Base-by-base conservation (phyloP, 1,140 invertebrate species). In the Contarinia nasturtii region DNA sequence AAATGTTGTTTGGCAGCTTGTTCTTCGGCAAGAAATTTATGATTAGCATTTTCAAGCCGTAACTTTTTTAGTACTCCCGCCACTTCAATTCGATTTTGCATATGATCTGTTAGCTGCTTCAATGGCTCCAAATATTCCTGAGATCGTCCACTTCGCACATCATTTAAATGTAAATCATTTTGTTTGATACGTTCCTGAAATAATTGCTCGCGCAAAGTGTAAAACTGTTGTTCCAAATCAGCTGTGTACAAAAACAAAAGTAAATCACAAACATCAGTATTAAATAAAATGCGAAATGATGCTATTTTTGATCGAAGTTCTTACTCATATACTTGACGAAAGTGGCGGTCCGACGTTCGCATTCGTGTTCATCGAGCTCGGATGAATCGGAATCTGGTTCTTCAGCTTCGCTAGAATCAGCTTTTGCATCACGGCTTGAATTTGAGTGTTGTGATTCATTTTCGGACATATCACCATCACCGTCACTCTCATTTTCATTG, bases 341-440 rank as follows among this genome's bases (percentile, higher is more conserved):
- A 60, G 90, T 85, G 47, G 72, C 78, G 52, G 86, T 71, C 44
- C 85, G 68, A 46, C 76, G 74, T 55, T 93, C 88, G 56, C 86
- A 92, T 68, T 91, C 88, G 52, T 80, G 83, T 64, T 91, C 87
- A 66, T 95, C 89, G 76, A 95, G 82, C 65, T 94, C 91, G 58
- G 78, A 83, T 45, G 79, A 82, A 59, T 83, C 80, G 11, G 80
- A 82, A 50, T 83, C 80, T 18, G 71, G 77, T 52, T 82, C 79
- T 56, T 79, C 76, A 44, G 71, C 72, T 50, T 66, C 78, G 52
- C 79, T 82, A 52, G 79, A 79, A 49, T 81, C 79, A 19, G 76
- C 69, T 22, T 73, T 75, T 18, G 66, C 73, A 2, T 71, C 73
- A 50, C 72, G 66, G 48, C 74, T 76, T 19, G 68, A 72, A 33